Conservation (phyloP, 2,797 vertebrate species). For the Lepilemur septentrionalis region DNA sequence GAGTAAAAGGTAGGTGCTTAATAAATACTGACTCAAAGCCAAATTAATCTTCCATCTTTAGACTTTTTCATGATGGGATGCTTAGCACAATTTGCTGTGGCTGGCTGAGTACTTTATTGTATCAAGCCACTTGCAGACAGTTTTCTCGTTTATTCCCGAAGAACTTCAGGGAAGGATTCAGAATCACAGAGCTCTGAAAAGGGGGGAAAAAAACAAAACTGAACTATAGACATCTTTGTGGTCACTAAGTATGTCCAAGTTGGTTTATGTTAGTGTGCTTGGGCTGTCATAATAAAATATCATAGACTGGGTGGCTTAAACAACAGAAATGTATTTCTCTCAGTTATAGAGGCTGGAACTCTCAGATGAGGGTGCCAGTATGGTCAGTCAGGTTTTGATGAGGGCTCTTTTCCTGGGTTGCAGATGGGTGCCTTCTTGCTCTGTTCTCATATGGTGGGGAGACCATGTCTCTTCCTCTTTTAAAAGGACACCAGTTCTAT, state of each 20-base stretch:
- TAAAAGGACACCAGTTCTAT: not conserved
- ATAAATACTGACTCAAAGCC: not conserved
- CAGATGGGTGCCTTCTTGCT: not conserved
- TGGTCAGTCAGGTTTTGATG: not conserved
- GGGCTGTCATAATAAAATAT: too few species aligned
- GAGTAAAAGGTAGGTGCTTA: not conserved
- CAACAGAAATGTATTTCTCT: not conserved
- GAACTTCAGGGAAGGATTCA: not conserved
- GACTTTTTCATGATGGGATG: not conserved
- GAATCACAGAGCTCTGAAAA: not conserved
- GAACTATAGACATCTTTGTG: not conserved
- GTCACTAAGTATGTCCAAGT: not conserved
- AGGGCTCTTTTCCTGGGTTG: not conserved
- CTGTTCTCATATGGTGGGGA: not conserved
- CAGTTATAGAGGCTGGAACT: not conserved
- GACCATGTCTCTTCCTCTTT: not conserved
- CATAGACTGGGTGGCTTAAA: too few species aligned
- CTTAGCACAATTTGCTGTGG: too few species aligned
- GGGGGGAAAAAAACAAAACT: fast-evolving
- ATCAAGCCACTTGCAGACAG: not conserved
- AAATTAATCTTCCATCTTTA: not conserved
- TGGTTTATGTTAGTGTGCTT: not conserved
- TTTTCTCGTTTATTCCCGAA: not conserved
- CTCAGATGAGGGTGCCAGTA: not conserved
- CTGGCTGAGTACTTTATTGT: not conserved